These are phyloP conservation scores for Pygoscelis antarcticus DNA, from an alignment of 2,113 vertebrate species.

Conservation along the genomic window DNA sequence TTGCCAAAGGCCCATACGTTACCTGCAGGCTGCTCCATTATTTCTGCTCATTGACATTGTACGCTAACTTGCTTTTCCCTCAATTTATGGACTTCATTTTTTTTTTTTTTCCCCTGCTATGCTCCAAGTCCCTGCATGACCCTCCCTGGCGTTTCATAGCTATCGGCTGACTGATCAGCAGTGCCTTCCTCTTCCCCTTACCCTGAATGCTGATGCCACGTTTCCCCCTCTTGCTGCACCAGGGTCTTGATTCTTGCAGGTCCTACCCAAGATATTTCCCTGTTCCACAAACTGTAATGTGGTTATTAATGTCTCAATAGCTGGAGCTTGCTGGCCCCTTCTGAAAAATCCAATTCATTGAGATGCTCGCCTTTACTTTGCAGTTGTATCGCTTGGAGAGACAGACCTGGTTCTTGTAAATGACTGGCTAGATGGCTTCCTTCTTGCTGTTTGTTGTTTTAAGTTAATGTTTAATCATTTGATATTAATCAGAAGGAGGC, in stretches of 20 bases:
- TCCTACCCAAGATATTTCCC: background rate
- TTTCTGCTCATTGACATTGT: background rate
- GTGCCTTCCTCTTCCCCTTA: background rate
- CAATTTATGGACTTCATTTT: background rate
- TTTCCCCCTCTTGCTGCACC: background rate
- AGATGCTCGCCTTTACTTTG: background rate
- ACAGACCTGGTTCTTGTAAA: background rate
- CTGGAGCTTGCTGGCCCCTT: background rate
- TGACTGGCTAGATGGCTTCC: background rate
- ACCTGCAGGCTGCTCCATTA: background rate
- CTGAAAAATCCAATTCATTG: background rate
- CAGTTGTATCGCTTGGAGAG: background rate
- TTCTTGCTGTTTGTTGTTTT: background rate
- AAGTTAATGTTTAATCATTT: background rate
- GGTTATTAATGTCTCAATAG: background rate
- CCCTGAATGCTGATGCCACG: background rate
- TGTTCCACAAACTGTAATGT: background rate
- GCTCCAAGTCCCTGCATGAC: background rate
- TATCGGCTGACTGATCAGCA: background rate
- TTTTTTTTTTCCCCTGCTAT: background rate
- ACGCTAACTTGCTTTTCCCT: background rate
- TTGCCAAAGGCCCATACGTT: background rate
- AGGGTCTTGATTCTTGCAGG: background rate
- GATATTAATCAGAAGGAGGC: background rate
- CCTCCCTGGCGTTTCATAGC: background rate